Conservation (phyloP, 2,113 vertebrate genomes). For the Anoplopoma fimbria region DNA sequence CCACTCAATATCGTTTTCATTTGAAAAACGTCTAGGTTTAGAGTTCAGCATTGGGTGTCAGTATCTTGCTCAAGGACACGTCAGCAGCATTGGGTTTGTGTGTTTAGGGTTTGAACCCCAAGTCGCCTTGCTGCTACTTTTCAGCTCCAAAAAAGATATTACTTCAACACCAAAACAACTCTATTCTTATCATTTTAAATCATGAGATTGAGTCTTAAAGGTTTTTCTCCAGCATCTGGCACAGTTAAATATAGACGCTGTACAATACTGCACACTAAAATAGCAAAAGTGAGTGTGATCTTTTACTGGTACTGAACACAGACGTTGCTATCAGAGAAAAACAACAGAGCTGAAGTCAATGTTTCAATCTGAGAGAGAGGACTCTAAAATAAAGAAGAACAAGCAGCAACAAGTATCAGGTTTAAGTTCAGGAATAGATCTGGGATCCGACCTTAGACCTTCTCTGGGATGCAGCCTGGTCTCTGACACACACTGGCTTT, state of each 20-base stretch:
- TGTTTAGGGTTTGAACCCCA: neutral
- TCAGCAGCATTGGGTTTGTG: neutral
- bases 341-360: neutral
- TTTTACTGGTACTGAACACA: neutral
- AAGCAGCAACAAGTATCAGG: neutral
- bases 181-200: neutral
- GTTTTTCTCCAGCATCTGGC: neutral
- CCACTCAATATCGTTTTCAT: neutral
- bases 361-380: neutral
- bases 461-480: neutral
- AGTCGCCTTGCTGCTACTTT: neutral
- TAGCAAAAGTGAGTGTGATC: neutral
- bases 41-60: neutral
- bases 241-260: neutral
- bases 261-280: neutral
- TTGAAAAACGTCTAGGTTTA: neutral
- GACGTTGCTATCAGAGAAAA: neutral
- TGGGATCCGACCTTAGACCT: neutral
- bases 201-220: neutral
- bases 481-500: neutral
- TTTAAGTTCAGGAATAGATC: neutral
- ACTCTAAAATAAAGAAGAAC: neutral
- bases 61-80: neutral
- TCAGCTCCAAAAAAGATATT: neutral
- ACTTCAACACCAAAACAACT: neutral